Evolutionary conservation across 2,888 invertebrate genomes (phyloP), one percentile per base, ranked within the genome.

Genomic region (Stenolophus ochropezus): DNA sequence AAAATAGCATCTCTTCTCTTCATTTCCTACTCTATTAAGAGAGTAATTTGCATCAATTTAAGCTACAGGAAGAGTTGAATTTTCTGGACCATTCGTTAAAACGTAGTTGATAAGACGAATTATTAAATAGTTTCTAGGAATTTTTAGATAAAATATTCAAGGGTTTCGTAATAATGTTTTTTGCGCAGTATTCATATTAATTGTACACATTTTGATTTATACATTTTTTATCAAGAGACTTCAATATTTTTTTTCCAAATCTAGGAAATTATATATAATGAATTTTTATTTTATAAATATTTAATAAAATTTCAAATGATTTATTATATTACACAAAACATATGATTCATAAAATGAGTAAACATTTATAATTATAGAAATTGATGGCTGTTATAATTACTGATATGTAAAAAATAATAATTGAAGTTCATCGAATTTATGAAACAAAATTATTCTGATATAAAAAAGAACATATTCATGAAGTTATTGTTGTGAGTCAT

Each of bases 21-120:
- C 53, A 75, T 25, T 51, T 75, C 74, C 74, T 53, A 51, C 25
- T 75, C 74, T 51, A 51, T 21, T 53, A 51, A 75, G 21, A 11
- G 53, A 51, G 42, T 74, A 51, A 51, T 75, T 75, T 75, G 74
- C 49, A 75, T 25, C 74, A 75, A 75, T 75, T 75, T 75, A 75
- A 47, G 25, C 51, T 51, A 51, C 74, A 75, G 51, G 51, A 75
- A 75, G 74, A 51, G 25, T 53, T 16, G 53, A 75, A 75, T 75
- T 75, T 75, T 75, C 74, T 75, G 53, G 74, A 25, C 25, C 53
- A 69, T 75, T 51, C 18, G 27, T 75, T 51, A 25, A 18, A 51
- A 75, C 49, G 74, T 14, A 23, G 23, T 49, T 51, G 74, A 75
- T 51, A 75, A 75, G 53, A 49, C 51, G 74, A 75, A 5, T 75